Percentiles rank a stretch among this genome's conserved stretches.
phyloP scores from a whole-genome alignment of 2,797 vertebrate genomes.

The Crenichthys baileyi region DNA sequence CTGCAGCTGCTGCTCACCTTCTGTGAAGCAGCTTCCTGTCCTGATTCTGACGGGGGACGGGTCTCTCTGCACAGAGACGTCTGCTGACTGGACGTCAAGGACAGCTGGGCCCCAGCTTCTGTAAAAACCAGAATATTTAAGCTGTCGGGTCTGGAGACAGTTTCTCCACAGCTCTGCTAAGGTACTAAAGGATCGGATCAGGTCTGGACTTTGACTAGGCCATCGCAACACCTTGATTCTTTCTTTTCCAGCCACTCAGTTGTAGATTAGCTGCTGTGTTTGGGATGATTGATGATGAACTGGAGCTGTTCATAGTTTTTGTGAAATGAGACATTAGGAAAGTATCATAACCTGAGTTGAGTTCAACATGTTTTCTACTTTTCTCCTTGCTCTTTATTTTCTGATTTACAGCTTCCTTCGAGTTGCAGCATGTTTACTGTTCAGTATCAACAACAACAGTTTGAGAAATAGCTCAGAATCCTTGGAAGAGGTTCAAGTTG shows the following conservation, averaged over 20 bases:
- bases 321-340: too few species aligned
- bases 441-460: too few species aligned
- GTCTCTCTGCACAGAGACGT: background rate
- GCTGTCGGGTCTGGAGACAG: background rate
- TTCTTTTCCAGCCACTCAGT: background rate
- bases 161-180: background rate
- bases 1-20: constrained; percentile 14
- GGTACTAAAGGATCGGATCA: background rate
- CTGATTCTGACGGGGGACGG: background rate
- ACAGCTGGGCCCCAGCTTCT: background rate
- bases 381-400: too few species aligned
- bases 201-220: background rate
- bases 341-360: too few species aligned
- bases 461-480: too few species aligned
- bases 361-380: too few species aligned
- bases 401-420: too few species aligned
- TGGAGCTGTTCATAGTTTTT: too few species aligned
- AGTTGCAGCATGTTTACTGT: too few species aligned
- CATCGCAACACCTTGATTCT: background rate
- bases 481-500: too few species aligned
- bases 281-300: too few species aligned
- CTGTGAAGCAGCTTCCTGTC: background rate
- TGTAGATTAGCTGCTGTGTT: too few species aligned
- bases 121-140: background rate
- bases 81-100: constrained; percentile 13